phyloP scores from a whole-genome alignment of 2,888 invertebrate genomes.

The Eupsilia transversa region DNA sequence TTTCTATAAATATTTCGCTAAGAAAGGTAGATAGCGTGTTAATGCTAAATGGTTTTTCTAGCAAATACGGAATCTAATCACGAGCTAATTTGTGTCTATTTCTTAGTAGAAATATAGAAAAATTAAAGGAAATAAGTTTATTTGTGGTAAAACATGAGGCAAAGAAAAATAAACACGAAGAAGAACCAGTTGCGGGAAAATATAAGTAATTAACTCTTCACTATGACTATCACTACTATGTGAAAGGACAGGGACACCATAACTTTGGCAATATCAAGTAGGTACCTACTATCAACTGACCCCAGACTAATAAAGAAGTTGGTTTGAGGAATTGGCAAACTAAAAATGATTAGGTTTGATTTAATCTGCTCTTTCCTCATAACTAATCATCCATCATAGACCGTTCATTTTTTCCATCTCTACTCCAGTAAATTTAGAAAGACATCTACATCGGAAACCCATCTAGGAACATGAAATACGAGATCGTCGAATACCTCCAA shows the following conservation, averaged over 20 bases:
- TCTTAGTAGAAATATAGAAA: too few relatives aligned
- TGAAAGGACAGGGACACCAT: not conserved
- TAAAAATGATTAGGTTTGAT: not conserved
- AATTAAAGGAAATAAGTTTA: not conserved
- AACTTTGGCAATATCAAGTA: too few relatives aligned
- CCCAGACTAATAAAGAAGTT: too few relatives aligned
- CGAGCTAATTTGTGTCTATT: not conserved
- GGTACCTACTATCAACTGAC: too few relatives aligned
- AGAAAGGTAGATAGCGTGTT: not conserved
- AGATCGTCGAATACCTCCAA: constrained; percentile 2
- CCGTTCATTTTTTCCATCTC: too few relatives aligned
- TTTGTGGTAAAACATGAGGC: not conserved
- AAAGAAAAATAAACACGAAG: not conserved
- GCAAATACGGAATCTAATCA: not conserved
- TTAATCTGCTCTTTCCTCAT: not conserved
- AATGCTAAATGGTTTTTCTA: not conserved
- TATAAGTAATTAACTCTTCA: not conserved
- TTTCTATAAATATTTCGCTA: not conserved
- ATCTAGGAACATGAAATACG: constrained; percentile 22
- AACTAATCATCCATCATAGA: not conserved
- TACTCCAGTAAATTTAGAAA: not conserved
- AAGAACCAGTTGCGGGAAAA: not conserved
- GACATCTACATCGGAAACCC: constrained; percentile 4
- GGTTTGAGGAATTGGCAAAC: not conserved
- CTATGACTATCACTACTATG: too few relatives aligned